A percentile compares a stretch with the other conserved stretches of the same genome.
Evolutionary conservation across 2,797 vertebrate genomes (phyloP).

Genomic region (Chaunax sp.): DNA sequence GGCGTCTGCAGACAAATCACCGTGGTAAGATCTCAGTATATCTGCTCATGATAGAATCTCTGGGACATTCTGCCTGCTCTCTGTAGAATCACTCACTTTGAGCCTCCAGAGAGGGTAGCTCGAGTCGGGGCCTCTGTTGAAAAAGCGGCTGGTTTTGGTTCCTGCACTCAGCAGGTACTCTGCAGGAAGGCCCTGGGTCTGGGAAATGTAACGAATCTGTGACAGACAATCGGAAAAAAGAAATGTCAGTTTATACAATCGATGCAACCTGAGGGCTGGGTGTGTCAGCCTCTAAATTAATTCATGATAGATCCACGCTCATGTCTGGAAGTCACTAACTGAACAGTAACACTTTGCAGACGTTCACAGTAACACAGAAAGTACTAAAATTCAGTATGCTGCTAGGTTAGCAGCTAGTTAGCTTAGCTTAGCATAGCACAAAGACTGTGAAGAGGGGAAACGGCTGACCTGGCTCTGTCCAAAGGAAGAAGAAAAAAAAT

Average conservation of each 20-base stretch:
- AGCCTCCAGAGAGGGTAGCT: constrained; percentile 98
- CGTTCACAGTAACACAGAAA: no score
- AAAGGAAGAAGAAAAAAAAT: not conserved
- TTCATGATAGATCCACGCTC: no score
- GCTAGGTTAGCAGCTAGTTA: no score
- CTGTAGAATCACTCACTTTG: constrained; percentile 83
- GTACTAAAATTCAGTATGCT: no score
- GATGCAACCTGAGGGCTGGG: no score
- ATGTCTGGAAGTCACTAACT: no score
- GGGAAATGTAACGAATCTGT: constrained; percentile 98
- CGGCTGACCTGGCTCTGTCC: not conserved
- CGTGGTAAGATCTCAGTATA: accelerated
- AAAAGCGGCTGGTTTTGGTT: constrained; percentile 98
- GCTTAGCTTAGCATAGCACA: no score
- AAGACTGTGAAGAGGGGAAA: no score
- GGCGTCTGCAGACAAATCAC: constrained; percentile 84
- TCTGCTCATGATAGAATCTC: not conserved
- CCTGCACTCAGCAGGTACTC: constrained; percentile 98
- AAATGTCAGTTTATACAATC: not conserved
- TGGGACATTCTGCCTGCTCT: not conserved
- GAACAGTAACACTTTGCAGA: no score
- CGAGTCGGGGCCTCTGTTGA: constrained; percentile 95
- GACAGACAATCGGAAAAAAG: constrained; percentile 8
- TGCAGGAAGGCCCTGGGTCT: constrained; percentile 97
- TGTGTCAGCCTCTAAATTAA: no score